Base-by-base conservation (phyloP, 2,797 vertebrate species). In the Falco cherrug region DNA sequence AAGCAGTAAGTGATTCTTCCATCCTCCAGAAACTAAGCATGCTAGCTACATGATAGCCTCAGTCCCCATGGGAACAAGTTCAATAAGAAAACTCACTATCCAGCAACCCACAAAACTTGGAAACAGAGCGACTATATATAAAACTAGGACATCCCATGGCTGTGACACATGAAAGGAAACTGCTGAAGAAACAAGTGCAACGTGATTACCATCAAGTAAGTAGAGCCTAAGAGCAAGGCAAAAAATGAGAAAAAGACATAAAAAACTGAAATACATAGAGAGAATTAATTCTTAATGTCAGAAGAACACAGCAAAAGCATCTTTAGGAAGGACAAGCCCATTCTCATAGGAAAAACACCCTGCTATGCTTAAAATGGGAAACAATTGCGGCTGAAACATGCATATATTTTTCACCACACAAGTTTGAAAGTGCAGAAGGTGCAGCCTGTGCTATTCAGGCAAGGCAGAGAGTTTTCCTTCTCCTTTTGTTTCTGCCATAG, bases 401-500 rank as follows among this genome's bases (percentile, higher is more conserved):
- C 20, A 9, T 20, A 1, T 57, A 71, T 82, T 96, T 93, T 92
- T 82, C 71, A 63, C 64, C 48, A 37, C n/a, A 78, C 29, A 50
- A 83, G 48, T 13, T 53, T 59, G 26, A 20, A 92, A 92, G 37
- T 41, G 54, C 48, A 87, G 57, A 67, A 87, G 50, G 63, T 39
- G 37, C 82, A 95, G 90, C 35, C 75, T 53, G 35, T 2, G 2
- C 74, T 88, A 64, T 33, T 25, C 48, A 71, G 85, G 69, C 37
- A 78, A 64, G 68, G 64, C 67, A 81, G 57, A 84, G 31, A 70
- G 43, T 83, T 84, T 92, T 88, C 83, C 75, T 93, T 59, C 82
- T 94, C 57, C 50, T 92, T 90, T 80, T 87, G 57, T 74, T 93
- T 89, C 81, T 84, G 68, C 22, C 61, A 76, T 39, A 76, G 45